Percentiles rank a stretch among this genome's conserved stretches.
These are phyloP conservation scores for Folsomia candida DNA, from an alignment of 2,888 invertebrate genomes.

Conservation along the genomic window DNA sequence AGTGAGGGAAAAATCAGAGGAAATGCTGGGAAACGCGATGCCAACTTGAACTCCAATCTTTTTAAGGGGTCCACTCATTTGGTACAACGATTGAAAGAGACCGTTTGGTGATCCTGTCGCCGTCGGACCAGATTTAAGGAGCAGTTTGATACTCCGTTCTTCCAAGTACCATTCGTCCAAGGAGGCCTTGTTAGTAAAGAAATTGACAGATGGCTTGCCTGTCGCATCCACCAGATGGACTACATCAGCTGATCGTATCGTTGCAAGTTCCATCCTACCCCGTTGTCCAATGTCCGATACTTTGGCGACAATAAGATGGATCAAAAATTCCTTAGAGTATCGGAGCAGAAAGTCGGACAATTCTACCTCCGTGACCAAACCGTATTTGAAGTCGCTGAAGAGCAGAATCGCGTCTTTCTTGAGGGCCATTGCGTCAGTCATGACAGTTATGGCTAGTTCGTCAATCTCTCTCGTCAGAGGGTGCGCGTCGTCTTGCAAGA, in stretches of 20 bases:
- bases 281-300: neutral
- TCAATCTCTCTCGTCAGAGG: slow-evolving; percentile 12
- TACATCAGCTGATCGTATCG: slow-evolving; percentile 7
- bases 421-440: neutral
- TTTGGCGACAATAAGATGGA: neutral
- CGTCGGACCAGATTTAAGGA: neutral
- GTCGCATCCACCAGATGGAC: neutral
- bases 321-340: neutral
- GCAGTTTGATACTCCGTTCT: slow-evolving; percentile 12
- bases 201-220: neutral
- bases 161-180: slow-evolving; percentile 15
- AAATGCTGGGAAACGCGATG: slow-evolving; percentile 17
- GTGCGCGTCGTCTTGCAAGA: slow-evolving; percentile 11
- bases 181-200: slow-evolving; percentile 14
- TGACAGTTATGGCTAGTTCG: neutral
- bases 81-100: slow-evolving; percentile 6
- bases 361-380: neutral
- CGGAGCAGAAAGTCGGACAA: neutral
- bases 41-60: slow-evolving; percentile 9
- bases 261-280: slow-evolving; percentile 7
- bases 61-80: slow-evolving; percentile 8
- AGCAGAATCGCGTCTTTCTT: neutral
- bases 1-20: slow-evolving; percentile 6
- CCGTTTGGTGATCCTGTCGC: neutral
- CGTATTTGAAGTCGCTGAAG: neutral